These are phyloP conservation scores for Galago senegalensis DNA, from an alignment of 2,797 vertebrate species.

Conservation along the genomic window DNA sequence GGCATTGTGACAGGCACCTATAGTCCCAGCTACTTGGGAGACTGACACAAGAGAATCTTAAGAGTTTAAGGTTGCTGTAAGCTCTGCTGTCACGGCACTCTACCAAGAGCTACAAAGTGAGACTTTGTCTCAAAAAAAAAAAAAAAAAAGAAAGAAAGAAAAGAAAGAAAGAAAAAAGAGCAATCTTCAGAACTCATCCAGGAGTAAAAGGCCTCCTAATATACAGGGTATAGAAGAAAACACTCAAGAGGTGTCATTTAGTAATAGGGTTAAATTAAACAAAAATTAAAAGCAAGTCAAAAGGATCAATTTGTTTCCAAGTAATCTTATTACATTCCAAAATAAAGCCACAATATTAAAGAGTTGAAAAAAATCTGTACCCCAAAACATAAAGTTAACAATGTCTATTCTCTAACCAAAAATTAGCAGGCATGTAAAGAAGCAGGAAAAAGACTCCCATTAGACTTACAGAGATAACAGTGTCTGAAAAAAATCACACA, in stretches of 20 bases:
- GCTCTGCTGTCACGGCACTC: too few relatives aligned
- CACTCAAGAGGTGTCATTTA: neutral
- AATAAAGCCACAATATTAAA: slow-evolving; percentile 19
- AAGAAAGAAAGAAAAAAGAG: neutral
- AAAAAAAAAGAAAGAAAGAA: too few relatives aligned
- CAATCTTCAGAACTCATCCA: neutral
- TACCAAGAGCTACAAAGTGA: too few relatives aligned
- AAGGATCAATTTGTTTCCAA: slow-evolving; percentile 26
- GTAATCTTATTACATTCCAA: neutral
- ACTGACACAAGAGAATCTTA: too few relatives aligned
- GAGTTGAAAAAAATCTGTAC: neutral
- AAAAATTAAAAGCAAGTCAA: slow-evolving; percentile 27
- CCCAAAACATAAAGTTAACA: neutral
- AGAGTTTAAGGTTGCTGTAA: too few relatives aligned
- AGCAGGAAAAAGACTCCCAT: neutral
- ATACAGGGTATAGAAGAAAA: neutral
- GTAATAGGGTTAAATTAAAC: neutral
- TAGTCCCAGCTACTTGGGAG: too few relatives aligned
- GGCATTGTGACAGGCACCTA: too few relatives aligned
- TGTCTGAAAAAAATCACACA: neutral
- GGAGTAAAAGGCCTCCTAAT: neutral
- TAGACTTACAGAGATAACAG: neutral
- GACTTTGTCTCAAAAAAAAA: too few relatives aligned
- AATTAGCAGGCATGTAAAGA: neutral
- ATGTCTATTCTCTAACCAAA: neutral